A percentile compares a stretch with the other conserved stretches of the same genome.
phyloP scores from a whole-genome alignment of 2,888 invertebrate genomes.

The Yponomeuta cagnagella region DNA sequence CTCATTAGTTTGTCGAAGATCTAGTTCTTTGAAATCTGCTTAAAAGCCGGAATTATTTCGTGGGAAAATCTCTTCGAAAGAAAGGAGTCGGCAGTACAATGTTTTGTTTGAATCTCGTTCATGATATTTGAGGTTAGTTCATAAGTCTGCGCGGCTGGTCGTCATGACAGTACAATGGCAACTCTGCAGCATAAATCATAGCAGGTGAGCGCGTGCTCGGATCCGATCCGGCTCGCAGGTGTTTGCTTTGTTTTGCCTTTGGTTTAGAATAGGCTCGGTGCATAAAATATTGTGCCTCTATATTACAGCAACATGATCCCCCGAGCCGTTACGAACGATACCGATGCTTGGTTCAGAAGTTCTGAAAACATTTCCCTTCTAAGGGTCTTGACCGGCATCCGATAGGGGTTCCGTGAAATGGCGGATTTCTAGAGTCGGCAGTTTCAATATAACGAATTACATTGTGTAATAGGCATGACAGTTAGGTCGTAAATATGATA shows the following conservation, averaged over 20 bases:
- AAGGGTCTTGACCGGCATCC: neutral
- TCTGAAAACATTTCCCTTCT: neutral
- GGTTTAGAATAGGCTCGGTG: constrained; percentile 5
- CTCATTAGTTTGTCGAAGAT: neutral
- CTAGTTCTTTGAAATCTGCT: neutral
- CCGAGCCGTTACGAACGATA: neutral
- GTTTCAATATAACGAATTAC: constrained; percentile 16
- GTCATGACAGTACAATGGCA: constrained; percentile 61
- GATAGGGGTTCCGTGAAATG: neutral
- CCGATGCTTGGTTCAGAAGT: neutral
- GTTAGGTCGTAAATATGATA: constrained; percentile 61
- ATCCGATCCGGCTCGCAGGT: constrained; percentile 40
- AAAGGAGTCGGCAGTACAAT: neutral
- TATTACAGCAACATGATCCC: neutral
- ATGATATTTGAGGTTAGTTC: constrained; percentile 51
- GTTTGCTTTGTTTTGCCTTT: constrained; percentile 36
- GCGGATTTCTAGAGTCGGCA: constrained; percentile 1
- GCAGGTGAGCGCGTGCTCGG: constrained; percentile 56
- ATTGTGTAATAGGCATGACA: constrained; percentile 45
- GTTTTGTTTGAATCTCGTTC: constrained; percentile 16
- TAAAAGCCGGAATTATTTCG: neutral
- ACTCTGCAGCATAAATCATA: constrained; percentile 57
- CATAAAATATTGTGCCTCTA: constrained; percentile 3
- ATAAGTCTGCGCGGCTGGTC: constrained; percentile 48
- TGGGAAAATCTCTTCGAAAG: neutral